Evolutionary conservation across 1,140 invertebrate species (phyloP).

Genomic region (Zophobas morio): DNA sequence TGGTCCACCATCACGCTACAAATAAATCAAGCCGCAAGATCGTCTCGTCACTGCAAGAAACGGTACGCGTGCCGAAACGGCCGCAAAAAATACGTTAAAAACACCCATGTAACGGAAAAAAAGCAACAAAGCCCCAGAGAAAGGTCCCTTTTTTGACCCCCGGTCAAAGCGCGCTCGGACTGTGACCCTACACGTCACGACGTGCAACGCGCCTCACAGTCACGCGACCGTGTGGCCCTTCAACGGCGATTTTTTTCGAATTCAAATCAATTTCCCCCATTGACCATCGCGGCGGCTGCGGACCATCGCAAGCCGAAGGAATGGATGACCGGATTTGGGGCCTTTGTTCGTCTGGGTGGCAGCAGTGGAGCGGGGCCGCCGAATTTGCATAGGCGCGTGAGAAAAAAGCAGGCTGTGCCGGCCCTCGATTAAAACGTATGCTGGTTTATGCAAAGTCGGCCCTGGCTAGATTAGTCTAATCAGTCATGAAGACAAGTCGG

Average conservation of each 20-base stretch:
- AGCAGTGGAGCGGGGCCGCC: conserved; percentile 4
- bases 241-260: conserved; percentile 31
- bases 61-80: conserved; percentile 53
- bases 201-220: background rate
- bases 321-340: conserved; percentile 15
- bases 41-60: background rate
- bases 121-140: conserved; percentile 51
- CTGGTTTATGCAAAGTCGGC: conserved; percentile 51
- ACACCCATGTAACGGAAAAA: conserved; percentile 57
- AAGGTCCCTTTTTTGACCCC: conserved; percentile 58
- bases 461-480: conserved; percentile 54
- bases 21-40: conserved; percentile 22
- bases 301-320: background rate
- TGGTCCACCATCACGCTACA: conserved; percentile 28
- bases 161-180: conserved; percentile 53
- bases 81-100: conserved; percentile 59
- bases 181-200: conserved; percentile 31
- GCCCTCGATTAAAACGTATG: conserved; percentile 36
- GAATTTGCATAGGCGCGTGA: conserved; percentile 46
- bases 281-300: conserved; percentile 9
- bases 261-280: conserved; percentile 39
- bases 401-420: conserved; percentile 44
- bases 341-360: background rate
- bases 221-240: conserved; percentile 7
- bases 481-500: conserved; percentile 41